Conservation (phyloP, 2,113 vertebrate genomes). For the Bubo scandiacus region DNA sequence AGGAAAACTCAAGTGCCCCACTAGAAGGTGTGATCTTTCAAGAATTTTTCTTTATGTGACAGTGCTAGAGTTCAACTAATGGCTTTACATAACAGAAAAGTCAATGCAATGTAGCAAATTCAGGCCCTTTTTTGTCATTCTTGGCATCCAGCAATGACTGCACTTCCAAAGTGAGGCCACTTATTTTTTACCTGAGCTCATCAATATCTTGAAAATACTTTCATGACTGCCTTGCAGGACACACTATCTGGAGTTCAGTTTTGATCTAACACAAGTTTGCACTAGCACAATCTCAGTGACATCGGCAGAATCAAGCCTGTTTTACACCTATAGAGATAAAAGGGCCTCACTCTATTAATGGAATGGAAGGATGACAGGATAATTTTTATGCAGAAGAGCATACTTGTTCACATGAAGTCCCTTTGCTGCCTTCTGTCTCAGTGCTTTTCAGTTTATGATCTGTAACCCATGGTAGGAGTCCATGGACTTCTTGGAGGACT, state of each 20-base stretch:
- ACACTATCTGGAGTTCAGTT: background rate
- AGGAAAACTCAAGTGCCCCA: background rate
- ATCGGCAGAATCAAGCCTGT: background rate
- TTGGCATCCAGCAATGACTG: background rate
- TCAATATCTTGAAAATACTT: background rate
- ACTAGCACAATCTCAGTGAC: background rate
- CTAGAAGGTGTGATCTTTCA: background rate
- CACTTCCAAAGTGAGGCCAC: background rate
- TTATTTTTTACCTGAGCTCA: background rate
- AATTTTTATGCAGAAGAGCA: background rate
- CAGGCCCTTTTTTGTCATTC: background rate
- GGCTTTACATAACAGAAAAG: background rate
- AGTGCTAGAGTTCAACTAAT: background rate
- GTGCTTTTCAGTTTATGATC: background rate
- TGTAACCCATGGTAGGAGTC: background rate
- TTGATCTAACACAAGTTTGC: background rate
- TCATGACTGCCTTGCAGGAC: background rate
- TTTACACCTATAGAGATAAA: background rate
- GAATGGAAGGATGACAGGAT: background rate
- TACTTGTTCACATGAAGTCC: fast-evolving
- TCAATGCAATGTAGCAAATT: background rate
- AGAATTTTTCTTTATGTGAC: background rate
- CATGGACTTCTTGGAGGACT: background rate
- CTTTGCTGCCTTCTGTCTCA: background rate
- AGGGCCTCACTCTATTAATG: background rate